phyloP scores from a whole-genome alignment of 1,140 invertebrate species.

The Penaeus indicus region DNA sequence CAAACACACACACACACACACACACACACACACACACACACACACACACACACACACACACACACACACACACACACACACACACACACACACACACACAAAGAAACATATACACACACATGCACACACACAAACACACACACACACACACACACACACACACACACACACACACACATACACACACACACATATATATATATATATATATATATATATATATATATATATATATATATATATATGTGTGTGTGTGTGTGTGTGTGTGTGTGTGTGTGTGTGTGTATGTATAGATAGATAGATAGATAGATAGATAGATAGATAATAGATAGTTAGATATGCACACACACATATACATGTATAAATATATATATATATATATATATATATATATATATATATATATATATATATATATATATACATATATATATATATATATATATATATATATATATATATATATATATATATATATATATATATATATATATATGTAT shows the following conservation, averaged over 20 bases:
- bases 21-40: not conserved
- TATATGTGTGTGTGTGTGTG: not conserved
- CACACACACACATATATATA: not conserved
- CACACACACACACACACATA: too few species aligned
- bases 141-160: not conserved
- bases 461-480: not conserved
- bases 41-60: not conserved
- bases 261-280: not conserved
- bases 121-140: not conserved
- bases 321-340: not conserved
- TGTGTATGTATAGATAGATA: slow-evolving; percentile 16
- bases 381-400: not conserved
- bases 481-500: slow-evolving; percentile 20
- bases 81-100: not conserved
- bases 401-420: not conserved
- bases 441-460: slow-evolving; percentile 20
- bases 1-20: not conserved
- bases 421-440: slow-evolving; percentile 13
- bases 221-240: not conserved
- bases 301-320: slow-evolving; percentile 7
- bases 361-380: slow-evolving; percentile 2
- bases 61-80: slow-evolving; percentile 9
- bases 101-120: not conserved
- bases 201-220: slow-evolving; percentile 8
- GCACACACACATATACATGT: not conserved